Percentiles rank a stretch among this genome's conserved stretches.
phyloP scores from a whole-genome alignment of 2,113 vertebrate species.

The Tinamus guttatus region DNA sequence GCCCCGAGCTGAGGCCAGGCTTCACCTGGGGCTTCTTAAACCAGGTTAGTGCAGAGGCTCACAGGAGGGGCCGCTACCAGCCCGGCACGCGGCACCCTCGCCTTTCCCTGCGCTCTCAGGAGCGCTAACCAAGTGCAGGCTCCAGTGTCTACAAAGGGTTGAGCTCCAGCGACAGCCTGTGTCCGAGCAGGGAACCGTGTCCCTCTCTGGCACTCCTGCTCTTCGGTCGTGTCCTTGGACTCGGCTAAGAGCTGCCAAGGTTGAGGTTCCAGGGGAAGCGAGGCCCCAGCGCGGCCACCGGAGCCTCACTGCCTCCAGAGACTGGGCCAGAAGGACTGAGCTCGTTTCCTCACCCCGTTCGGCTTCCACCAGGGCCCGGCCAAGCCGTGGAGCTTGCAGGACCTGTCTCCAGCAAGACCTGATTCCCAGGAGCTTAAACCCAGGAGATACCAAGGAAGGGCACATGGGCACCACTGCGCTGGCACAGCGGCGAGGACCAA shows the following conservation, averaged over 20 bases:
- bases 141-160: background rate
- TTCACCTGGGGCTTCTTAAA: background rate
- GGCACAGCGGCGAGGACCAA: background rate
- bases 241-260: background rate
- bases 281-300: background rate
- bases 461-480: background rate
- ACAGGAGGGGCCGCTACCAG: too few relatives aligned
- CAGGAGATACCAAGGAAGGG: background rate
- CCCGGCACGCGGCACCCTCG: too few relatives aligned
- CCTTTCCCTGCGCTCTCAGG: background rate
- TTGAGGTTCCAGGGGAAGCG: too few relatives aligned
- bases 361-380: background rate
- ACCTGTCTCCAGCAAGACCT: fast-evolving
- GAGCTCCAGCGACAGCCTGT: background rate
- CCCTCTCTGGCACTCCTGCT: too few relatives aligned
- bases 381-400: fast-evolving
- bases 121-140: background rate
- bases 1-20: background rate
- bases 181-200: too few relatives aligned
- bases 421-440: too few relatives aligned
- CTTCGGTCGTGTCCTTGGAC: background rate
- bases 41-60: background rate
- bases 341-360: background rate
- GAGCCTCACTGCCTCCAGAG: too few relatives aligned
- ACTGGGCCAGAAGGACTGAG: too few relatives aligned